A percentile compares a stretch with the other conserved stretches of the same genome.
These are phyloP conservation scores for Vulpes vulpes DNA, from an alignment of 2,113 vertebrate species.

Conservation along the genomic window DNA sequence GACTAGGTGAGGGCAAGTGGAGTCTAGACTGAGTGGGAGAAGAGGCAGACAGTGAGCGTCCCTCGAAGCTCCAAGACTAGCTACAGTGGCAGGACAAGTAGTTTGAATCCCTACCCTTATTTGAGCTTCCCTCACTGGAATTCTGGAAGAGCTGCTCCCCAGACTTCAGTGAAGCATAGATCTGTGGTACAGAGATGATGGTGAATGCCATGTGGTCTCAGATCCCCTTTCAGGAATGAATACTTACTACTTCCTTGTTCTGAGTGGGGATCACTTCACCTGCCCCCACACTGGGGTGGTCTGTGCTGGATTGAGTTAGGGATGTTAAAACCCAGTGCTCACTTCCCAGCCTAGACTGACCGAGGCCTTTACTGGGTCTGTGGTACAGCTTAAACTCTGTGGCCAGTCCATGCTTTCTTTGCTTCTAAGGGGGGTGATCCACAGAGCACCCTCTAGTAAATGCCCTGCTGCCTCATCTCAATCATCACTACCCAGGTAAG, in stretches of 20 bases:
- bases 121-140: neutral
- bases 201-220: neutral
- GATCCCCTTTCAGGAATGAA: too few relatives aligned
- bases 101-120: too few relatives aligned
- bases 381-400: neutral
- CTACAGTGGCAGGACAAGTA: neutral
- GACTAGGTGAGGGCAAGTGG: too few relatives aligned
- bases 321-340: neutral
- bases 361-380: neutral
- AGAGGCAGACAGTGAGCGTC: neutral
- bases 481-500: rapidly evolving
- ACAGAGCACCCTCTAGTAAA: neutral
- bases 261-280: rapidly evolving
- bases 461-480: neutral
- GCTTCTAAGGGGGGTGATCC: neutral
- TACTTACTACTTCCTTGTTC: neutral
- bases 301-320: rapidly evolving
- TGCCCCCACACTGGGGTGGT: neutral
- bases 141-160: neutral
- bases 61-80: neutral
- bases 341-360: too few relatives aligned
- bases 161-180: neutral
- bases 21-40: neutral
- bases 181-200: neutral
- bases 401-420: neutral